Base-by-base conservation (phyloP, 2,113 vertebrate species). In the Chroicocephalus ridibundus region DNA sequence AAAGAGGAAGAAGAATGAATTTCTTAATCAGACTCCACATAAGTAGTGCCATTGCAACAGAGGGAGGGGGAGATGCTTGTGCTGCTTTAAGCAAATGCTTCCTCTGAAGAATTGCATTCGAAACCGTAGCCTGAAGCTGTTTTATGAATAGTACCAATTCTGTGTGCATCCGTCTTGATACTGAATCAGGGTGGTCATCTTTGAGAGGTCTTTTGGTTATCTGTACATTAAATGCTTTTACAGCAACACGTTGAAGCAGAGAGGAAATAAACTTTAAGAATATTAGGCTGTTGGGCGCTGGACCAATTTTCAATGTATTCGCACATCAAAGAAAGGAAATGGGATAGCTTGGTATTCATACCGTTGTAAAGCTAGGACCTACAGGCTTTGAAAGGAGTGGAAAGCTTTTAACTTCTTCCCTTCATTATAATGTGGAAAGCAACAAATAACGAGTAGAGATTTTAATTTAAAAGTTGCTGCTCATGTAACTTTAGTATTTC, bases 241-340 rank as follows among this genome's bases (percentile, higher is more conserved):
- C 12, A 82, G 31, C 14, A 51, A 36, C 6, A 9, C 0, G 0
- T 14, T 65, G 24, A 81, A 46, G 3, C 5, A 70, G 51, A 87
- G 77, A 68, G n/a, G 15, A 84, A 57, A 31, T 74, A 58, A 91
- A 25, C 40, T 24, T 6, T 46, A 29, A 71, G 25, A 66, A 15
- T 57, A 55, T n/a, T 47, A 69, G 40, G 10, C 40, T 86, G 8
- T 49, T 81, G 24, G 6, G 5, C 49, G 12, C n/a, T 27, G 40
- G 21, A 8, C 46, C 19, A 36, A 8, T 87, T 93, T 74, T 46
- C 69, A 54, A 3, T 29, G 32, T 86, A 32, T 52, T 90, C 34
- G 5, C 7, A 6, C 0, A 0, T 51, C 52, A n/a, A 27, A 82
- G 13, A 86, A 68, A 44, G 27, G 65, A 74, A 61, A 34, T 4